phyloP scores from a whole-genome alignment of 2,797 vertebrate genomes.

The Dromococcyx pavoninus region DNA sequence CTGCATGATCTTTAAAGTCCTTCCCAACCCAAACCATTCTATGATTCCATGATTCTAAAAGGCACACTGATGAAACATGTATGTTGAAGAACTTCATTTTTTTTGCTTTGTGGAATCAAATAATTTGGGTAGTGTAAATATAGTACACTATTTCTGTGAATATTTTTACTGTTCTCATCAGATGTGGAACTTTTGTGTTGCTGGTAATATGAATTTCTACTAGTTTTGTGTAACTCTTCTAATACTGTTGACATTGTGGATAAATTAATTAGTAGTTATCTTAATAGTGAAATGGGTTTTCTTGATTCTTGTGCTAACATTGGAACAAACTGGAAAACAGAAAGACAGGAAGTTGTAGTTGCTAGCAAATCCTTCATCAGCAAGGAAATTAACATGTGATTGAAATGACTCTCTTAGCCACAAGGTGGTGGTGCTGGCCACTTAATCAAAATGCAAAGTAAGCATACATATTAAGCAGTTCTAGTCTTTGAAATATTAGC shows the following conservation, averaged over 20 bases:
- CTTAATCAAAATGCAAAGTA: neutral
- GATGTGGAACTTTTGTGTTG: neutral
- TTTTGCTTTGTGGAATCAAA: neutral
- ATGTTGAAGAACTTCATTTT: neutral
- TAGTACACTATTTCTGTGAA: neutral
- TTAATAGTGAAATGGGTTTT: neutral
- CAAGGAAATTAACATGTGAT: neutral
- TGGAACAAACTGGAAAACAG: neutral
- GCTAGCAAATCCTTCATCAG: neutral
- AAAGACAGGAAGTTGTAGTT: neutral
- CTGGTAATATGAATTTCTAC: neutral
- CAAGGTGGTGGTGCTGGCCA: constrained; percentile 37
- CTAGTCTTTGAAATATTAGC: neutral
- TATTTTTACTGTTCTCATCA: neutral
- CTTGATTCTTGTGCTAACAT: neutral
- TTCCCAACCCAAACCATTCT: too few species aligned
- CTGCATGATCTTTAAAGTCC: too few species aligned
- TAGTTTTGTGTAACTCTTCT: neutral
- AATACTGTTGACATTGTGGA: neutral
- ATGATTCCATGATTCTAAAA: neutral
- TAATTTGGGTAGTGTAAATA: neutral
- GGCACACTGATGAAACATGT: neutral
- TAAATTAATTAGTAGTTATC: neutral
- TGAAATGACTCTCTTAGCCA: constrained; percentile 53
- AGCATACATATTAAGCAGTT: neutral